These are phyloP conservation scores for Serrognathus titanus DNA, from an alignment of 2,888 invertebrate species.

Conservation along the genomic window DNA sequence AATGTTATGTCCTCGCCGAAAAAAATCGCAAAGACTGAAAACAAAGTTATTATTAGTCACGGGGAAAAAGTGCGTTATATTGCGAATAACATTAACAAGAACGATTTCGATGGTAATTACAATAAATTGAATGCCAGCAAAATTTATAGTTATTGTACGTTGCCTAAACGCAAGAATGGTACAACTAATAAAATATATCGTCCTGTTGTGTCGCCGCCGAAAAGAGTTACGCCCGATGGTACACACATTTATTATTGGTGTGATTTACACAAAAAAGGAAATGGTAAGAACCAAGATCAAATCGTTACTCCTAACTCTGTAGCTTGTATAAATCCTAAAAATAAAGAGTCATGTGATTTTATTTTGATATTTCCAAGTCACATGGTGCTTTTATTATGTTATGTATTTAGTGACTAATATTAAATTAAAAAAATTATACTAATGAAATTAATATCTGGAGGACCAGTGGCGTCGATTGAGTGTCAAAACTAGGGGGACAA, in stretches of 20 bases:
- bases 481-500: no score
- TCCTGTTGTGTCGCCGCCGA: conserved; percentile 60
- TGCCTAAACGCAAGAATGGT: conserved; percentile 47
- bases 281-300: conserved; percentile 49
- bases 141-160: conserved; percentile 53
- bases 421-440: no score
- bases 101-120: conserved; percentile 41
- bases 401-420: no score
- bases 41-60: conserved; percentile 19
- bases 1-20: conserved; percentile 19
- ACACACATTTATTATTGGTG: conserved; percentile 86
- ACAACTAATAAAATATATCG: conserved; percentile 32
- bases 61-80: conserved; percentile 23
- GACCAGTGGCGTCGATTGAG: no score
- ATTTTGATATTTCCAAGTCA: no score
- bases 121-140: conserved; percentile 42
- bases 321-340: background rate
- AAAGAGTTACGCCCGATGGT: conserved; percentile 76
- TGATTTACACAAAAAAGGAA: conserved; percentile 64
- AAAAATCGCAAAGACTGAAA: conserved; percentile 26
- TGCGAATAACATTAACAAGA: conserved; percentile 21
- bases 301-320: background rate
- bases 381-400: no score
- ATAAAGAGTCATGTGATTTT: background rate
- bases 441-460: no score